A percentile compares a stretch with the other conserved stretches of the same genome.
phyloP scores from a whole-genome alignment of 2,888 invertebrate species.

The Hartigia nigra region DNA sequence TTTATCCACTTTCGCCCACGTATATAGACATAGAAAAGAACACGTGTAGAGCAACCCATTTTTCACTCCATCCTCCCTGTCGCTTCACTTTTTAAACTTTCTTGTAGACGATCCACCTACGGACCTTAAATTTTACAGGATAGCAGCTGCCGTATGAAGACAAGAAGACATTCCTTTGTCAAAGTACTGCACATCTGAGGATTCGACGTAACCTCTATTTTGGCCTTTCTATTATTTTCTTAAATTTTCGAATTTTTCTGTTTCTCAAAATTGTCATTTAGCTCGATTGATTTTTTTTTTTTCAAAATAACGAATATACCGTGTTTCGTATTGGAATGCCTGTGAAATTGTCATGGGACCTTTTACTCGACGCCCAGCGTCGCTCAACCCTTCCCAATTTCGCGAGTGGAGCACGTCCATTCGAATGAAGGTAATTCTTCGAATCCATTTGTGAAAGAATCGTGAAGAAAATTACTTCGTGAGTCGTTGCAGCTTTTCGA shows the following conservation, averaged over 20 bases:
- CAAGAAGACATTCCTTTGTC: background rate
- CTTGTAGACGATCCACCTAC: background rate
- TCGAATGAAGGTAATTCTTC: background rate
- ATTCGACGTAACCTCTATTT: background rate
- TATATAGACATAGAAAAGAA: background rate
- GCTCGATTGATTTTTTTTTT: background rate
- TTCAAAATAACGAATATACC: background rate
- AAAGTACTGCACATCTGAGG: background rate
- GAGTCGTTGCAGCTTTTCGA: background rate
- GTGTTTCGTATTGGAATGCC: background rate
- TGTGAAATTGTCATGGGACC: background rate
- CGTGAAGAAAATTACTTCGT: background rate
- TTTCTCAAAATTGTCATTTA: background rate
- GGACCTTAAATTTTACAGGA: background rate
- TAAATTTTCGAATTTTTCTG: no score
- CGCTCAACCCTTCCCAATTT: background rate
- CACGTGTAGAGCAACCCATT: background rate
- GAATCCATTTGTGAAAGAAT: background rate
- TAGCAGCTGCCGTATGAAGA: background rate
- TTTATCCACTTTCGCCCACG: background rate
- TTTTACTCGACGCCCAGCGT: background rate
- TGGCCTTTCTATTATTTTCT: background rate
- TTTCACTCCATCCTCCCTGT: background rate
- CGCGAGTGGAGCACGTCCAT: background rate
- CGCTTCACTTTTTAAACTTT: background rate